Base-by-base conservation (phyloP, 2,113 vertebrate species). In the Nyctibius bracteatus region DNA sequence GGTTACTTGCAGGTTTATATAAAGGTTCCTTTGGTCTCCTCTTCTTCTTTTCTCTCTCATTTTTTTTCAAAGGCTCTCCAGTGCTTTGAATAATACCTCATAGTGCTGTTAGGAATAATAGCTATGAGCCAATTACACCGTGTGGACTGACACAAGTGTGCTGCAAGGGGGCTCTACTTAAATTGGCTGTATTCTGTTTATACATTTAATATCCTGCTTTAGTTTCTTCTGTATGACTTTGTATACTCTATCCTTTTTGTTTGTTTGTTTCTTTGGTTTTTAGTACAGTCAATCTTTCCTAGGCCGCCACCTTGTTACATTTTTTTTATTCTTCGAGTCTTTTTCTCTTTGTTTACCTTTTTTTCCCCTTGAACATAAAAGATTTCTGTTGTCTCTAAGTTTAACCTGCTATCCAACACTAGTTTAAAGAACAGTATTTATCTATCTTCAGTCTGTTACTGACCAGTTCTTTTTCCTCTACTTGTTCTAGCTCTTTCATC, bases 401-500 rank as follows among this genome's bases (percentile, higher is more conserved):
- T 94, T 92, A 86, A 88, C 72, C 59, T 78, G 14, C 83, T 91
- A 62, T 58, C 55, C 55, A 74, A 10, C 15, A 35, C 37, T 25
- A 61, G 35, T 83, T 92, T 61, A 81, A 89, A 87, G 28, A 94
- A 81, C 37, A 67, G n/a, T 62, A 57, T 93, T 92, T 88, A 70
- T 85, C 57, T 86, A 21, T 27, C 52, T 96, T 68, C 71, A 68
- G 31, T 81, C 80, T 95, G 4, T 95, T 90, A 73, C 62, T 90
- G 84, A 70, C 95, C 92, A 52, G 55, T 96, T 97, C 65, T 96
- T 96, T 59, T 83, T 57, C 54, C 75, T 85, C 65, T 68, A 51
- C 65, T 65, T 97, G 83, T 87, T 88, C 66, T 66, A 39, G 43
- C 63, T 93, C 94, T 97, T 97, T 97, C 82, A 96, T 97, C 94